Base-by-base conservation (phyloP, 2,113 vertebrate genomes). In the Agelaius phoeniceus region DNA sequence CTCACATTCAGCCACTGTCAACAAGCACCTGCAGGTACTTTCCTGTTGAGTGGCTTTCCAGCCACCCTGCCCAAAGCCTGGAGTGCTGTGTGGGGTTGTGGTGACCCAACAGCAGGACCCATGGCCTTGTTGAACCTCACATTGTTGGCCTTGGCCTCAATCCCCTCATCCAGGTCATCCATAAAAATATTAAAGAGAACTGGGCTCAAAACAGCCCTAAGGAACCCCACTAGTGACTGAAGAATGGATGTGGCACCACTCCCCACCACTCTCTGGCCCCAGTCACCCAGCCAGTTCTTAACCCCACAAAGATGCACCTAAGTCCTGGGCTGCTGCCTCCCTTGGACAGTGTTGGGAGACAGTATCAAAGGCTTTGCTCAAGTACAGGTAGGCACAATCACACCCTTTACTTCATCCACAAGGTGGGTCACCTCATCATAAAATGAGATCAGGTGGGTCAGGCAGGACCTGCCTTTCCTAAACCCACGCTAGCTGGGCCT, bases 281-380 rank as follows among this genome's bases (percentile, higher is more conserved):
- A 67, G 62, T 20, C 24, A 67, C 35, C 20, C 30, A 49, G 43
- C 7, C 35, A 67, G 61, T 51, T 49, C 20, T 35, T 35, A 43
- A 58, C 10, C 31, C 52, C n/a, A 11, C 0, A 0, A 37, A 54
- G 33, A 37, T 21, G 33, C 33, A 26, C 16, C 35, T 37, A 43
- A 51, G 83, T 16, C 35, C 43, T 9, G 35, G 43, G 35, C 62
- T 13, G 9, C 35, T 51, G 52, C 20, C 62, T 51, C 35, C 49
- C 62, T 19, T 17, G 35, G 52, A 49, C 52, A 58, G 12, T 21
- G 72, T 21, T 35, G 16, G 13, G 21, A 76, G 43, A 74, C 23
- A 4, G 41, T 11, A n/a, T 30, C 30, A 49, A 58, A 75, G 44
- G 44, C 72, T 51, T 27, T 31, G 62, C 72, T 67, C 52, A 26